Evolutionary conservation across 1,140 invertebrate species (phyloP), one percentile per base, ranked within the genome.

Genomic region (Ectropis grisescens): DNA sequence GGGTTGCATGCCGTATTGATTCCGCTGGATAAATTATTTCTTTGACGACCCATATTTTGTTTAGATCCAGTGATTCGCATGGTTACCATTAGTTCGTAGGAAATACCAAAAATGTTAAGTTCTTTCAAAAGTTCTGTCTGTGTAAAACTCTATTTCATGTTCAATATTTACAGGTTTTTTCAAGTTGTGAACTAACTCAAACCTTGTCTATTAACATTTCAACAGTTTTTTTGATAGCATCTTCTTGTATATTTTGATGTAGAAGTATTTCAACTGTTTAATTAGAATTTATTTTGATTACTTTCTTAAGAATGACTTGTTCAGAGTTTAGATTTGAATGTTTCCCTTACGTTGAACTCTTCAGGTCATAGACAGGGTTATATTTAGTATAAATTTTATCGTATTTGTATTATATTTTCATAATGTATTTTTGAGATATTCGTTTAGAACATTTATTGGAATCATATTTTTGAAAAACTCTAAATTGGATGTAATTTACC

Each of bases 321-420:
- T 71, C 58, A 64, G 69, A 60, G 66, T 68, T 78, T 67, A 51
- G 47, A 60, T 64, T 68, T 51, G 32, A 55, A 55, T 59, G 33
- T 60, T 48, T 56, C 59, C 33, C 67, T 78, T 62, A 50, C 47
- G 66, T 78, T 65, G 56, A 74, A 78, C 69, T 79, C 71, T 78
- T 76, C 76, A 81, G 76, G 76, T 81, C 76, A 78, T 78, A 76
- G 71, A 81, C 72, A 81, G 76, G 76, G 76, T 81, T 78, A 78
- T 78, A 80, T 81, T 78, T 76, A 81, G 72, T 78, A 78, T 81
- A 78, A 81, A 80, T 78, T 80, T 81, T 81, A 81, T 76, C 67
- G 72, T 78, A 75, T 81, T 72, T 72, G 68, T 74, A 79, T 81
- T 78, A 81, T 78, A 78, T 81, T 81, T 78, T 78, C 72, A 81